Evolutionary conservation across 2,888 invertebrate species (phyloP), one percentile per base, ranked within the genome.

Genomic region (Ochropleura leucogaster): DNA sequence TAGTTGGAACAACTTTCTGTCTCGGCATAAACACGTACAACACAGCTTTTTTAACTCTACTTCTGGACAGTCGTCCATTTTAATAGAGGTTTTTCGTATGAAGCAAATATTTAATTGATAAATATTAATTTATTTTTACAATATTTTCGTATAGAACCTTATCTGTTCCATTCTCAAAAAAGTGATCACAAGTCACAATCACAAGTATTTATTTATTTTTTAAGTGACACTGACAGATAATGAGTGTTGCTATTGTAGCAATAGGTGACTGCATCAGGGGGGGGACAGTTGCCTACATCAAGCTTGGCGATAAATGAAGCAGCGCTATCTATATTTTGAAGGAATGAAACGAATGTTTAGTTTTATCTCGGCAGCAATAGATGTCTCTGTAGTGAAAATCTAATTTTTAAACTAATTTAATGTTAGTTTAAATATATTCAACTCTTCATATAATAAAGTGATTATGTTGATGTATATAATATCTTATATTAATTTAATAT

Each of bases 11-110:
- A 95, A 79, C 62, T 92, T 92, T 51, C 95, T 89, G 67, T 94
- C 90, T 57, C 80, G 84, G 77, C 94, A 91, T 2, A 95, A 85
- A 82, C 95, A 95, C 0, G 94, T 94, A 85, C 95, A 94, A 79
- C 95, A 95, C 20, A 94, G 66, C 10, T 87, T 90, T 84, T 89
- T 93, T 73, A 93, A 70, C 5, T 82, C 74, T 46, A 75, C 64
- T 83, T 91, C 90, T 4, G 87, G 57, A 44, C 72, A 77, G 14
- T 91, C 90, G 42, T 92, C 90, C 93, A 93, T 93, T 64, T 49
- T 79, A 49, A 6, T 64, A 0, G 18, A 49, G 49, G 0, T 53
- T 49, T 20, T 53, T 49, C 1, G 5, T 68, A 0, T 30, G 7
- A 12, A 62, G n/a, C 16, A 14, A 0, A 30, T 12, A 51, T 12